Conservation (phyloP, 2,797 vertebrate genomes). For the Sternarchorhynchus goeldii region DNA sequence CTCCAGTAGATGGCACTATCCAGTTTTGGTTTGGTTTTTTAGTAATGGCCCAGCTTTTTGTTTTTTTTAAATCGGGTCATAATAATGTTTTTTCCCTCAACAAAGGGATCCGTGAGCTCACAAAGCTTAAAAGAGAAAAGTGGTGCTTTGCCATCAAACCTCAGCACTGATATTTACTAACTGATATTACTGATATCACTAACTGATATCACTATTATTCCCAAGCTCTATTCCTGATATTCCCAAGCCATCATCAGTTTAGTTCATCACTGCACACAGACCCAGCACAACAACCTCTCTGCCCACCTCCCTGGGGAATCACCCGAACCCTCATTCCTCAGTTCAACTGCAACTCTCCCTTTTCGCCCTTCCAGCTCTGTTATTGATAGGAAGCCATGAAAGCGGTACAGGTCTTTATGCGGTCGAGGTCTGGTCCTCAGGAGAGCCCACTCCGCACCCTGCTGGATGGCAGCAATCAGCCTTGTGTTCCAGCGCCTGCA, state of each 20-base stretch:
- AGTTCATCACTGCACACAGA: background rate
- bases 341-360: background rate
- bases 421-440: constrained; percentile 3
- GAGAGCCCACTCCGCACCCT: constrained; percentile 45
- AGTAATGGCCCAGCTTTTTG: background rate
- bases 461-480: constrained; percentile 15
- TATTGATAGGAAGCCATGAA: constrained; percentile 28
- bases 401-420: constrained; percentile 2
- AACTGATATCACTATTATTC: too few species aligned
- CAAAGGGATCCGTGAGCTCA: too few species aligned
- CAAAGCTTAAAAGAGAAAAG: too few species aligned
- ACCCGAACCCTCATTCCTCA: constrained; percentile 6
- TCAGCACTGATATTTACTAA: too few species aligned
- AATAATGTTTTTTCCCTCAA: background rate
- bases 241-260: too few species aligned
- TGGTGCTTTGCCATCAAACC: too few species aligned
- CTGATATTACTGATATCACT: too few species aligned
- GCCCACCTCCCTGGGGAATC: too few species aligned
- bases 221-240: too few species aligned
- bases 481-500: constrained; percentile 1
- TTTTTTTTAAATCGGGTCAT: background rate
- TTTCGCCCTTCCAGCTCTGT: constrained; percentile 16
- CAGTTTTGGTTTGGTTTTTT: background rate
- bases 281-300: too few species aligned
- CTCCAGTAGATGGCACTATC: constrained; percentile 46